phyloP scores from a whole-genome alignment of 2,797 vertebrate species.

The Leptoclinus maculatus region DNA sequence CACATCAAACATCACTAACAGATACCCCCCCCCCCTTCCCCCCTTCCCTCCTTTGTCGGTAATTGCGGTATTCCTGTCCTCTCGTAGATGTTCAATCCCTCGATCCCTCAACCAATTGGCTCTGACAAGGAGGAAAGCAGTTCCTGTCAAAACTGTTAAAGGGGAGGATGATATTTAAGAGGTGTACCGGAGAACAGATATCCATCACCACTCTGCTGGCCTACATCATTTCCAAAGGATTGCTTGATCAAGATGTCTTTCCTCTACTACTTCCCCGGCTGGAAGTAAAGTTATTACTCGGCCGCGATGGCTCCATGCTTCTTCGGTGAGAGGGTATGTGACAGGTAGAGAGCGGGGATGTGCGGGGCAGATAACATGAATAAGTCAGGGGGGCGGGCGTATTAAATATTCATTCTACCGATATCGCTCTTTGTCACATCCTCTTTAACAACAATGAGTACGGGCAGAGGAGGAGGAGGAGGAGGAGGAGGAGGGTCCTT shows the following conservation, averaged over 20 bases:
- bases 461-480: slow-evolving; percentile 51
- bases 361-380: slow-evolving; percentile 74
- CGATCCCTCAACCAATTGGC: slow-evolving; percentile 85
- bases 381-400: slow-evolving; percentile 72
- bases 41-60: slow-evolving; percentile 84
- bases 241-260: slow-evolving; percentile 77
- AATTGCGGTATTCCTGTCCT: slow-evolving; percentile 90
- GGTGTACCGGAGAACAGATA: slow-evolving; percentile 83
- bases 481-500: slow-evolving; percentile 54
- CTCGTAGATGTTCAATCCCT: slow-evolving; percentile 82
- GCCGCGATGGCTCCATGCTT: slow-evolving; percentile 62
- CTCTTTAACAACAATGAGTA: slow-evolving; percentile 81
- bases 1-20: slow-evolving; percentile 90
- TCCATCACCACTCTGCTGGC: slow-evolving; percentile 81
- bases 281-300: slow-evolving; percentile 77
- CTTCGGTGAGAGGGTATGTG: slow-evolving; percentile 64
- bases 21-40: too few species aligned
- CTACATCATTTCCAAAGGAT: slow-evolving; percentile 60
- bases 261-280: slow-evolving; percentile 35
- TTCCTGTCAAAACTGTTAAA: slow-evolving; percentile 84
- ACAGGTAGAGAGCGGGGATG: slow-evolving; percentile 72
- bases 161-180: slow-evolving; percentile 75
- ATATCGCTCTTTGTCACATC: slow-evolving; percentile 84
- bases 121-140: slow-evolving; percentile 86
- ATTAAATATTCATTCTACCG: slow-evolving; percentile 84